phyloP scores from a whole-genome alignment of 2,888 invertebrate genomes.

The Diaperis boleti region DNA sequence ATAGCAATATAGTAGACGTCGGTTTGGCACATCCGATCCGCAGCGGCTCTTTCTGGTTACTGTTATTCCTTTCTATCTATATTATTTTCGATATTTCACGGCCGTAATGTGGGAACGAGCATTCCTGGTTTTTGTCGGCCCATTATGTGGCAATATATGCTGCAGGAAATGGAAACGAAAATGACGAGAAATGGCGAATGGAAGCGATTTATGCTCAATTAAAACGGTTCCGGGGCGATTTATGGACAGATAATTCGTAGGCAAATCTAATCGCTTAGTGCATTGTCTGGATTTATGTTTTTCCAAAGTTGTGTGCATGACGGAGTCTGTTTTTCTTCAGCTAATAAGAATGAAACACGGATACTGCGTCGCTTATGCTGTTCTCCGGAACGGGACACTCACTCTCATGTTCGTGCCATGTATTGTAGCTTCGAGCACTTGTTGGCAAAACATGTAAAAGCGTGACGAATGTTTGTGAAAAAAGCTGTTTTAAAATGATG shows the following conservation, averaged over 20 bases:
- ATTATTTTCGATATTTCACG: slow-evolving; percentile 36
- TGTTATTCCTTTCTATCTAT: slow-evolving; percentile 38
- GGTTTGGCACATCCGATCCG: slow-evolving; percentile 32
- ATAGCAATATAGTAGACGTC: slow-evolving; percentile 19
- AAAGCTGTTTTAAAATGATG: too few species aligned
- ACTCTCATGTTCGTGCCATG: too few species aligned
- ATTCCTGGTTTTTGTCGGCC: slow-evolving; percentile 16
- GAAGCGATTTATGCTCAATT: slow-evolving; percentile 24
- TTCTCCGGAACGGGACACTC: too few species aligned
- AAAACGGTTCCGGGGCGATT: slow-evolving; percentile 21
- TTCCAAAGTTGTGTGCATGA: slow-evolving; percentile 8
- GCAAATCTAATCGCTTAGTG: slow-evolving; percentile 20
- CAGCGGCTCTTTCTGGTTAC: slow-evolving; percentile 36
- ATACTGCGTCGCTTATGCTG: too few species aligned
- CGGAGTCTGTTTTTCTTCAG: too few species aligned
- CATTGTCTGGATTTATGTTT: slow-evolving; percentile 22
- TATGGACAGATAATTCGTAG: slow-evolving; percentile 21
- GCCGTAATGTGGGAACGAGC: slow-evolving; percentile 24
- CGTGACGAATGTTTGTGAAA: too few species aligned
- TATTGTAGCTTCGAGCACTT: too few species aligned
- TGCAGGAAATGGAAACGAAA: slow-evolving; percentile 21
- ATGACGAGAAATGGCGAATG: neutral
- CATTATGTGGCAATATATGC: slow-evolving; percentile 8
- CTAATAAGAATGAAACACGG: too few species aligned
- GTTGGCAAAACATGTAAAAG: too few species aligned